Evolutionary conservation across 2,888 invertebrate genomes (phyloP).

Genomic region (Buathra laborator): DNA sequence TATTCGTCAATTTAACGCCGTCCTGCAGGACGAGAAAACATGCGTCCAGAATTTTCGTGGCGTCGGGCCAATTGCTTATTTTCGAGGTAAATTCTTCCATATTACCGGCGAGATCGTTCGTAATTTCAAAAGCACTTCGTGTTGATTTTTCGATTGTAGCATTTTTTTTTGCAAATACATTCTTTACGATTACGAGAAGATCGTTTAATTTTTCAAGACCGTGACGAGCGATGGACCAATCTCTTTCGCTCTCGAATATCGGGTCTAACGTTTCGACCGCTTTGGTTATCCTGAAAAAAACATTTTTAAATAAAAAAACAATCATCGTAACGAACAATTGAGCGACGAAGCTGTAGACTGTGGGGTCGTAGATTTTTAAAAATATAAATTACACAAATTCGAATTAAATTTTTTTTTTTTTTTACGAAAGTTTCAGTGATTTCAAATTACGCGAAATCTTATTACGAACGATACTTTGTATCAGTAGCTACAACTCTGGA

Average conservation of each 20-base stretch:
- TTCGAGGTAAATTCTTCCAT: slow-evolving; percentile 48
- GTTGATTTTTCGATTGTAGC: slow-evolving; percentile 11
- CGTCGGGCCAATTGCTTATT: slow-evolving; percentile 56
- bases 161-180: slow-evolving; percentile 60
- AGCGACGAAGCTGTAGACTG: background rate
- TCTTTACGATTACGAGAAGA: slow-evolving; percentile 75
- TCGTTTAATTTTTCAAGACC: slow-evolving; percentile 75
- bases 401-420: too few relatives aligned
- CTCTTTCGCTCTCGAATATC: slow-evolving; percentile 74
- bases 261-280: slow-evolving; percentile 75
- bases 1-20: slow-evolving; percentile 75
- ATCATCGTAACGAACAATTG: background rate
- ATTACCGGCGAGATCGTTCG: slow-evolving; percentile 60
- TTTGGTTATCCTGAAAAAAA: slow-evolving; percentile 76
- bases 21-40: slow-evolving; percentile 75
- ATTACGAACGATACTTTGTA: background rate
- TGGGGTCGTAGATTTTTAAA: too few relatives aligned
- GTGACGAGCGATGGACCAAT: slow-evolving; percentile 75
- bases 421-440: too few relatives aligned
- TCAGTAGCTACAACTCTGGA: too few relatives aligned
- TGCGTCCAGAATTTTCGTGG: slow-evolving; percentile 76
- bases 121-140: slow-evolving; percentile 64
- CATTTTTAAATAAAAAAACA: slow-evolving; percentile 3
- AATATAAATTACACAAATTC: too few relatives aligned
- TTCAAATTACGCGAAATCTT: background rate